phyloP scores from a whole-genome alignment of 2,888 invertebrate genomes.

The Helleia helle region DNA sequence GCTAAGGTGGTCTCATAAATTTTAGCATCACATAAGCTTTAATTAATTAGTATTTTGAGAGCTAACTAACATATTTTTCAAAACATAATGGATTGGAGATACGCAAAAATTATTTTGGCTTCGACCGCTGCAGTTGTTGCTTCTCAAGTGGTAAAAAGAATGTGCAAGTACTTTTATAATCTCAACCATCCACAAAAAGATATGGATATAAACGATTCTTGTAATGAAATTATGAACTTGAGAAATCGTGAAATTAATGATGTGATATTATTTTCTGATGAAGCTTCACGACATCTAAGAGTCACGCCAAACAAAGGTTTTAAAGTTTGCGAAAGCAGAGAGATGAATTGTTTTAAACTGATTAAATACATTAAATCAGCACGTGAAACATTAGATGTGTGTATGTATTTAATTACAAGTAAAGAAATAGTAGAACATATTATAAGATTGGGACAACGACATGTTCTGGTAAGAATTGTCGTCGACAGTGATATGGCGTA shows the following conservation, averaged over 20 bases:
- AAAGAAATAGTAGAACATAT: slow-evolving; percentile 62
- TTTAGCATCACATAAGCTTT: neutral
- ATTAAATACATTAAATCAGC: slow-evolving; percentile 64
- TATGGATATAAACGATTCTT: slow-evolving; percentile 33
- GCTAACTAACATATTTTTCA: slow-evolving; percentile 8
- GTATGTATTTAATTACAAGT: slow-evolving; percentile 68
- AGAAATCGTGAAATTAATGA: slow-evolving; percentile 64
- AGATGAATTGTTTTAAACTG: slow-evolving; percentile 59
- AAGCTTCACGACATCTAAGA: slow-evolving; percentile 48
- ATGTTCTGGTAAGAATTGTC: slow-evolving; percentile 58
- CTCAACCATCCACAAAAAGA: slow-evolving; percentile 31
- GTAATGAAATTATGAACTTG: slow-evolving; percentile 39
- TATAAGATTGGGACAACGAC: slow-evolving; percentile 59
- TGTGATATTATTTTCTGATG: slow-evolving; percentile 64
- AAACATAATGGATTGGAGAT: slow-evolving; percentile 58
- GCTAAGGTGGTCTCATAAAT: slow-evolving; percentile 14
- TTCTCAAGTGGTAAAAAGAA: slow-evolving; percentile 52
- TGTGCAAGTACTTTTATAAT: slow-evolving; percentile 47
- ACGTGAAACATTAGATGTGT: slow-evolving; percentile 62
- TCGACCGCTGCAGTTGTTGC: slow-evolving; percentile 54
- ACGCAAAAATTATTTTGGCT: slow-evolving; percentile 50
- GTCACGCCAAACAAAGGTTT: slow-evolving; percentile 50
- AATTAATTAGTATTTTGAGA: slow-evolving; percentile 9
- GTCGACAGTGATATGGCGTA: slow-evolving; percentile 67
- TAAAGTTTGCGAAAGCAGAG: slow-evolving; percentile 56